Evolutionary conservation across 2,113 vertebrate genomes (phyloP).

Genomic region (Solenodon paradoxus): DNA sequence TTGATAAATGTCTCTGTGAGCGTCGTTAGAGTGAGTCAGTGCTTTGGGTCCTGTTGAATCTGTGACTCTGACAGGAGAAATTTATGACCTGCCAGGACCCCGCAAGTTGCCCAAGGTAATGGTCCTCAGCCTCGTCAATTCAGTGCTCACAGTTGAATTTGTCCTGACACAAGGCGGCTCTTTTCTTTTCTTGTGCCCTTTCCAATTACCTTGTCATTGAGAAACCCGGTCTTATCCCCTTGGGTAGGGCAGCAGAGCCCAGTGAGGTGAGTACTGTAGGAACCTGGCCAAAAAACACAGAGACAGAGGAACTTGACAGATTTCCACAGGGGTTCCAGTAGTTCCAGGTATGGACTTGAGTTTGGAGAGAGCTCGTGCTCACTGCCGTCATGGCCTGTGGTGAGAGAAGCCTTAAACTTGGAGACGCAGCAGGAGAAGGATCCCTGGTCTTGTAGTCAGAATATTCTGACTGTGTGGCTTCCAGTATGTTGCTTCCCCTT

Average conservation of each 20-base stretch:
- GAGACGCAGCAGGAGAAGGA: background rate
- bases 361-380: background rate
- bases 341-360: background rate
- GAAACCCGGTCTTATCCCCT: background rate
- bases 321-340: background rate
- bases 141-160: background rate
- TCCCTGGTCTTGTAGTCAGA: background rate
- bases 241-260: background rate
- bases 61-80: slow-evolving; percentile 6
- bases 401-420: background rate
- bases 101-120: background rate
- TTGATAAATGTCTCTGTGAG: slow-evolving; percentile 23
- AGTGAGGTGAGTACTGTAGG: background rate
- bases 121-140: background rate
- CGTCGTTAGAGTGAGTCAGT: slow-evolving; percentile 48
- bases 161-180: background rate
- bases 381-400: background rate
- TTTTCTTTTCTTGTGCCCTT: background rate
- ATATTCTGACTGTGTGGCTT: background rate
- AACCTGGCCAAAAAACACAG: background rate
- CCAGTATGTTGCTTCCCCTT: background rate
- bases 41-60: slow-evolving; percentile 11
- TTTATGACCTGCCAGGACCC: background rate
- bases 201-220: background rate
- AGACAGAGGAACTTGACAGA: background rate